A percentile compares a stretch with the other conserved stretches of the same genome.
phyloP scores from a whole-genome alignment of 2,888 invertebrate species.

The Macrosiphum euphorbiae region DNA sequence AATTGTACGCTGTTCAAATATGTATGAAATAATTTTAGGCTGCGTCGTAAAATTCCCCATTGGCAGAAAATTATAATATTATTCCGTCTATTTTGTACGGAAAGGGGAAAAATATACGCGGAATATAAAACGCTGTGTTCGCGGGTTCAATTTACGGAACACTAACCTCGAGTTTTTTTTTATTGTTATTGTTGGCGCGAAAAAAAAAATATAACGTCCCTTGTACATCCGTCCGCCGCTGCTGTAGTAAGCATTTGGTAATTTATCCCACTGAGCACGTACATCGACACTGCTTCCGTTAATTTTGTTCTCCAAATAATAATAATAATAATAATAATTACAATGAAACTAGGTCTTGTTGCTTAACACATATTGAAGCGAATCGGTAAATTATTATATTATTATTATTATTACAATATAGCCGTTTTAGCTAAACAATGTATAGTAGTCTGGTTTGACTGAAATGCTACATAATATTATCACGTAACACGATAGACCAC shows the following conservation, averaged over 20 bases:
- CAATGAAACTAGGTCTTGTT: background rate
- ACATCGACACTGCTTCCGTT: background rate
- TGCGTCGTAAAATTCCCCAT: constrained; percentile 28
- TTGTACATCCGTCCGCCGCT: background rate
- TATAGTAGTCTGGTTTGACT: too few species aligned
- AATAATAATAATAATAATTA: constrained; percentile 17
- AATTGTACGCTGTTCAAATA: constrained; percentile 36
- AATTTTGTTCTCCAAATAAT: constrained; percentile 8
- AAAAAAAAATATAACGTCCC: background rate
- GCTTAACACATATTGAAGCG: background rate
- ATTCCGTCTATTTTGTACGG: constrained; percentile 39
- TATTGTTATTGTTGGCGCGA: background rate
- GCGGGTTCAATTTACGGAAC: constrained; percentile 40
- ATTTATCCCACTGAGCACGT: constrained; percentile 26
- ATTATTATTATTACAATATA: background rate
- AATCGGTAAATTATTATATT: background rate
- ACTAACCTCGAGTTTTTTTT: constrained; percentile 14
- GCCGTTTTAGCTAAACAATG: background rate
- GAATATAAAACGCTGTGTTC: constrained; percentile 24
- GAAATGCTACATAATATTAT: background rate
- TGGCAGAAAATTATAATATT: constrained; percentile 38
- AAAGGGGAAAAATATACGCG: background rate
- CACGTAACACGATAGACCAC: background rate
- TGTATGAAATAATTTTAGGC: constrained; percentile 41
- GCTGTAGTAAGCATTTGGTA: constrained; percentile 7